Percentiles rank a stretch among this genome's conserved stretches.
These are phyloP conservation scores for Papilio elwesi DNA, from an alignment of 2,888 invertebrate species.

Conservation along the genomic window DNA sequence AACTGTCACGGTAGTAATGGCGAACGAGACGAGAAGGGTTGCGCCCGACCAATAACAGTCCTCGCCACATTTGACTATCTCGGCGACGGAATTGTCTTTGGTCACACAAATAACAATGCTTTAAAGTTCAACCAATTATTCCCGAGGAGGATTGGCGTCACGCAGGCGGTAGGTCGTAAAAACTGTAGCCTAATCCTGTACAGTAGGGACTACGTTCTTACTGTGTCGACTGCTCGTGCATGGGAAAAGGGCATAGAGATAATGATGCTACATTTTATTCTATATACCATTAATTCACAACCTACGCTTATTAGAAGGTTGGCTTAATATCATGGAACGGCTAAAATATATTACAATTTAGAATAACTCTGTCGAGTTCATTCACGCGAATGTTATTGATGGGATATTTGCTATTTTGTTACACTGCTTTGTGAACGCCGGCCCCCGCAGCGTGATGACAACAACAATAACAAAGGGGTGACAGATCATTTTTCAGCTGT, in stretches of 20 bases:
- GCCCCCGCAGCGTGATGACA: not conserved
- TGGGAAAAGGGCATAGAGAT: no score
- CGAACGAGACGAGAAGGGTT: no score
- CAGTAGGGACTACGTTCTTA: no score
- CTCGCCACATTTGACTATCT: no score
- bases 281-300: conserved; percentile 3
- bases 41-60: no score
- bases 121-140: no score
- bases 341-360: conserved; percentile 7
- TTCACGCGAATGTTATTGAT: conserved; percentile 16
- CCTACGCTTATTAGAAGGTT: not conserved
- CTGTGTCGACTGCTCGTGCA: no score
- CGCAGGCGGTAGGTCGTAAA: no score
- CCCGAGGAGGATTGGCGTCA: no score
- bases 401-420: conserved; percentile 11
- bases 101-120: no score
- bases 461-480: not conserved
- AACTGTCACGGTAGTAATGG: no score
- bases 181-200: not conserved
- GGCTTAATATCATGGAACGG: not conserved
- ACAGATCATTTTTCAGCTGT: conserved; percentile 12
- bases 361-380: conserved; percentile 13
- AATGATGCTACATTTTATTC: not conserved
- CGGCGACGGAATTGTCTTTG: no score
- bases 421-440: not conserved